Percentiles rank a stretch among this genome's conserved stretches.
phyloP scores from a whole-genome alignment of 2,113 vertebrate species.

The Tapirus terrestris region DNA sequence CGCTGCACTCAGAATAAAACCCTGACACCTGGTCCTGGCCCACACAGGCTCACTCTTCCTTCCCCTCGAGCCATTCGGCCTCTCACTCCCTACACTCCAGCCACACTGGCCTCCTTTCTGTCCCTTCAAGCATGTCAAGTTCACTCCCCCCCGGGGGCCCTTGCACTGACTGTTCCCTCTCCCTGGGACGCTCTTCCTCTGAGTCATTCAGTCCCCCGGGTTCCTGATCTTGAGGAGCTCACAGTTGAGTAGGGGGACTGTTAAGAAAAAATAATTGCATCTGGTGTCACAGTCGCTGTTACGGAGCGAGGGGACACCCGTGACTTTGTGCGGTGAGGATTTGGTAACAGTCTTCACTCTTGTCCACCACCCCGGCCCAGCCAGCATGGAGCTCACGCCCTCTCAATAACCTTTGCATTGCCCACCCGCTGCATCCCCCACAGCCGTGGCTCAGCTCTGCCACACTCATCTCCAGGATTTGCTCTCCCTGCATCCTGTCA shows the following conservation, averaged over 20 bases:
- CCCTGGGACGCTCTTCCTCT: background rate
- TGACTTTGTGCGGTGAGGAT: background rate
- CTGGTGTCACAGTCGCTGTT: background rate
- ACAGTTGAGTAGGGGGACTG: background rate
- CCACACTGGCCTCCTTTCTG: background rate
- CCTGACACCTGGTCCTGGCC: background rate
- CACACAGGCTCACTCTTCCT: background rate
- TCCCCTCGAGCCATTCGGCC: background rate
- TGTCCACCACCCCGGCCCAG: background rate
- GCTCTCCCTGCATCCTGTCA: background rate
- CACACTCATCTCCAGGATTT: background rate
- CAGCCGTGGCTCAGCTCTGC: background rate
- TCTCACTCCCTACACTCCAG: background rate
- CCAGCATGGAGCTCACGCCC: background rate
- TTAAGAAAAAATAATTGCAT: background rate
- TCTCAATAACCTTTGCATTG: background rate
- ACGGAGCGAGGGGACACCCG: background rate
- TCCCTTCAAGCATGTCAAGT: background rate
- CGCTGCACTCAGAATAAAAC: background rate
- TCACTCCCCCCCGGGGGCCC: background rate
- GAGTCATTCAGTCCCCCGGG: background rate
- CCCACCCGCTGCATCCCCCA: background rate
- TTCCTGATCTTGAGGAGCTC: background rate
- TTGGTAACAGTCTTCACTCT: background rate
- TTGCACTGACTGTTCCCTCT: background rate